phyloP scores from a whole-genome alignment of 2,113 vertebrate genomes.

The Thymallus thymallus region DNA sequence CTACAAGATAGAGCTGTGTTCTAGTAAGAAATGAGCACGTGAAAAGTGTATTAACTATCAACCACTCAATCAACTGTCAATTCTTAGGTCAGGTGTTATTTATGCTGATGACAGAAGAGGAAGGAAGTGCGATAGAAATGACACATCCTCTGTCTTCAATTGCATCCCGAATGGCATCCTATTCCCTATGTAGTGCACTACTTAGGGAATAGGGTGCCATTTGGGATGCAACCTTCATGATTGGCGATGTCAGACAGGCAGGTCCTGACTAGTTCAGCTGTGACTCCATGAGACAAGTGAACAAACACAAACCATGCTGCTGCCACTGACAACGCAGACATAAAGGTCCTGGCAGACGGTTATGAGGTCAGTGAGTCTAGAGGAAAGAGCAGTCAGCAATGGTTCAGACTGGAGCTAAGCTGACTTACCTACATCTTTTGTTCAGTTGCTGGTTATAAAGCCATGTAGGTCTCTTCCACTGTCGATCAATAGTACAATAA shows the following conservation, averaged over 20 bases:
- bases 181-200: too few relatives aligned
- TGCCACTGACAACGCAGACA: slow-evolving; percentile 37
- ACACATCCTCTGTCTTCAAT: slow-evolving; percentile 6
- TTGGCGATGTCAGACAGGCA: slow-evolving; percentile 38
- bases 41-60: background rate
- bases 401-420: slow-evolving; percentile 20
- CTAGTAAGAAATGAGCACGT: background rate
- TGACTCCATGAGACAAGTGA: slow-evolving; percentile 50
- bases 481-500: background rate
- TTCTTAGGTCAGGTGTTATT: slow-evolving; percentile 26
- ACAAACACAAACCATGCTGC: slow-evolving; percentile 48
- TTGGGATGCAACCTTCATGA: too few relatives aligned
- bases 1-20: background rate
- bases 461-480: slow-evolving; percentile 53
- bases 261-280: slow-evolving; percentile 43
- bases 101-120: slow-evolving; percentile 38
- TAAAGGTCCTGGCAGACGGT: slow-evolving; percentile 37
- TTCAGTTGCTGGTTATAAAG: slow-evolving; percentile 57
- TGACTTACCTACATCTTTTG: slow-evolving; percentile 70
- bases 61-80: slow-evolving; percentile 29
- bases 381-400: slow-evolving; percentile 18
- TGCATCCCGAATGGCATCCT: slow-evolving; percentile 11
- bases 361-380: slow-evolving; percentile 18
- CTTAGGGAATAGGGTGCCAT: too few relatives aligned
- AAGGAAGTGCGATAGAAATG: slow-evolving; percentile 23